phyloP scores from a whole-genome alignment of 1,140 invertebrate genomes.

The Drosophila jambulina region DNA sequence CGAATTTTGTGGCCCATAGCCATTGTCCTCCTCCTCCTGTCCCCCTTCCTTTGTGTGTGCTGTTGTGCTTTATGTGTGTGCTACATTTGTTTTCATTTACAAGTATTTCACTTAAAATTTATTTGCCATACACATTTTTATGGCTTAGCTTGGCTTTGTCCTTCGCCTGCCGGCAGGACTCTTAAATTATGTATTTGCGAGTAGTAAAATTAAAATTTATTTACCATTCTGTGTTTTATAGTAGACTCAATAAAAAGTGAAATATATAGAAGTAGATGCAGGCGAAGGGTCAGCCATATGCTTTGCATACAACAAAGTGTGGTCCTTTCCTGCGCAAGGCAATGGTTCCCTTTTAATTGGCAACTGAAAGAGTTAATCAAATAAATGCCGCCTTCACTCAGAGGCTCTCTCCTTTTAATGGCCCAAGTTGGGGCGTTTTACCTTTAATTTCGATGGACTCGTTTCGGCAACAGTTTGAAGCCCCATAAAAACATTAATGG shows the following conservation, averaged over 20 bases:
- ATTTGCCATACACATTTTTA: conserved; percentile 78
- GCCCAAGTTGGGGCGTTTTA: conserved; percentile 50
- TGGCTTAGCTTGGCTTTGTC: conserved; percentile 70
- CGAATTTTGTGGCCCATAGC: conserved; percentile 56
- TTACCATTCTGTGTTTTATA: conserved; percentile 56
- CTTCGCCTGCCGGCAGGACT: conserved; percentile 17
- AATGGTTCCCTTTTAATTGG: no score
- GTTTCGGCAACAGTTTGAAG: conserved; percentile 67
- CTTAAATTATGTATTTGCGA: conserved; percentile 70
- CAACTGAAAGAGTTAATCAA: conserved; percentile 74
- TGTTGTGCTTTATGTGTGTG: conserved; percentile 44
- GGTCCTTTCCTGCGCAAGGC: no score
- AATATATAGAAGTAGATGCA: conserved; percentile 14
- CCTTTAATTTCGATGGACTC: conserved; percentile 71
- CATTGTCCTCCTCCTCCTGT: conserved; percentile 42
- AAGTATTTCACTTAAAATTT: conserved; percentile 83
- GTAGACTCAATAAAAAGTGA: conserved; percentile 53
- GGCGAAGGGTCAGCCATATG: conserved; percentile 38
- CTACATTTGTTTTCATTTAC: conserved; percentile 83
- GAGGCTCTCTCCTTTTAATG: conserved; percentile 44
- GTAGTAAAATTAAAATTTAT: conserved; percentile 80
- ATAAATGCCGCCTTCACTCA: conserved; percentile 52
- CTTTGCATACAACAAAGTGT: conserved; percentile 26
- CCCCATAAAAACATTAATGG: conserved; percentile 71
- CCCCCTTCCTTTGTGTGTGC: neutral